Evolutionary conservation across 1,140 invertebrate genomes (phyloP), one percentile per base, ranked within the genome.

Genomic region (Teleogryllus occipitalis): DNA sequence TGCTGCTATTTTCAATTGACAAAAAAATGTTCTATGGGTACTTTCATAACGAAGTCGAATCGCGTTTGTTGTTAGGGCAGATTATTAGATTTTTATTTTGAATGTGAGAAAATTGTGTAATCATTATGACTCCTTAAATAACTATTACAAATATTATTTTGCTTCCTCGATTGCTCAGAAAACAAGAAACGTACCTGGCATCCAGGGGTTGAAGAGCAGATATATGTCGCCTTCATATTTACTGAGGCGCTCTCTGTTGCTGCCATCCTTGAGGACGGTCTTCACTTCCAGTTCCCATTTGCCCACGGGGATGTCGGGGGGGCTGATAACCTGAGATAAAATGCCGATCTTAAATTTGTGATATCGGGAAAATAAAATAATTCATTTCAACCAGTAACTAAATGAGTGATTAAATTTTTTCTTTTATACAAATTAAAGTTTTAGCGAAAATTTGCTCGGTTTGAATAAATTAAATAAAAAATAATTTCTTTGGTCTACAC

Each of bases 191-290:
- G 83, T 83, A 89, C 89, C 86, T 86, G 84, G 82, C 81, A 84
- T 85, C 88, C 88, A 90, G 22, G 89, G 87, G 82, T 90, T 90
- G 82, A 90, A 90, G 7, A 89, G 82, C 12, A 90, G 83, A 81
- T 88, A 90, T 76, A 90, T 84, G 18, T 82, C 85, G 79, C 87
- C 84, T 18, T 83, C 80, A 74, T 82, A 85, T 47, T 80, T 78
- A 81, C 78, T 83, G 27, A 81, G 39, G 22, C 81, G 78, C 14
- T 81, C 14, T 22, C 12, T 15, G 12, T 65, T 48, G 6, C n/a
- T 39, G 5, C 54, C 18, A 0, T 65, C 46, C 65, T 80, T 78
- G 15, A 78, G n/a, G 15, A 39, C 77, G 6, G 81, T 77, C 75
- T 81, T 80, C 6, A 81, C 48, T 48, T 39, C 15, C 7, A 81